Evolutionary conservation across 2,797 vertebrate species (phyloP).

Genomic region (Acridotheres tristis): DNA sequence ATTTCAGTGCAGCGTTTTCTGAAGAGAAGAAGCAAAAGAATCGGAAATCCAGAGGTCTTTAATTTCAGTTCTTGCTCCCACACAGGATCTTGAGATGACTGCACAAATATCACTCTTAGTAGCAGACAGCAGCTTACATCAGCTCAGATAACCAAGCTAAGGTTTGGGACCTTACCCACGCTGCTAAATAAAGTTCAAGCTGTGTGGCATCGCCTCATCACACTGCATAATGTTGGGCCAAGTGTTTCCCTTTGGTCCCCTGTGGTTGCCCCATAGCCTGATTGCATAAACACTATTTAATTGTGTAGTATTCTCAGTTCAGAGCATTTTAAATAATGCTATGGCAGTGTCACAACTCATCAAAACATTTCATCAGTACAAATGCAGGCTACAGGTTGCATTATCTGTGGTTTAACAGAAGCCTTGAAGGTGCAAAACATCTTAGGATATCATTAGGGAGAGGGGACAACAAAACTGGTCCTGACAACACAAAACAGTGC

Average conservation of each 20-base stretch:
- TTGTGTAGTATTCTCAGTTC: background rate
- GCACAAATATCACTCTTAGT: background rate
- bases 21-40: background rate
- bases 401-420: background rate
- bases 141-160: background rate
- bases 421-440: background rate
- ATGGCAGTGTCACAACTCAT: background rate
- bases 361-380: conserved; percentile 9
- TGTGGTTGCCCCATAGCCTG: background rate
- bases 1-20: background rate
- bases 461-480: background rate
- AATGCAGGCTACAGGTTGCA: background rate
- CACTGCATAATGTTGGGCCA: background rate
- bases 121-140: background rate
- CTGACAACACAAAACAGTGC: background rate
- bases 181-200: background rate
- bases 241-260: background rate
- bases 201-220: background rate
- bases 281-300: background rate
- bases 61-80: background rate
- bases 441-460: background rate
- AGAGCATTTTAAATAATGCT: background rate
- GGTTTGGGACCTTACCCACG: background rate
- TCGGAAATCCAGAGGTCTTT: background rate
- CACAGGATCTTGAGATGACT: background rate